Evolutionary conservation across 2,888 invertebrate species (phyloP), one percentile per base, ranked within the genome.

Genomic region (Sympetrum striolatum): DNA sequence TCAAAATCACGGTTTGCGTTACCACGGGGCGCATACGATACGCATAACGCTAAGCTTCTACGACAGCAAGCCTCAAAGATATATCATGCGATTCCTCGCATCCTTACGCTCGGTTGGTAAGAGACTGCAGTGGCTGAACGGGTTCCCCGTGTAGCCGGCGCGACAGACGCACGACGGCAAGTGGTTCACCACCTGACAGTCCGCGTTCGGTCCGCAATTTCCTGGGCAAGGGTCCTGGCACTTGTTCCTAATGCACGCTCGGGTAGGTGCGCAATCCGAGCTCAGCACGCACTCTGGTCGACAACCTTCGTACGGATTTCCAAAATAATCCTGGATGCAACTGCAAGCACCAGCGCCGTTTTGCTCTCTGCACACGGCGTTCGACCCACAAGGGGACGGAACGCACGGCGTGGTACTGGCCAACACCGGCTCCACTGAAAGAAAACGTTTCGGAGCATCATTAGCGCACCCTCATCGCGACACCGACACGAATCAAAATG

Each of bases 311-410:
- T 92, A 92, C 58, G 96, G 96, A 91, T 94, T 94, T 90, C 96
- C 96, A 90, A n/a, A n/a, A n/a, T n/a, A n/a, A n/a, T n/a, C n/a
- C n/a, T n/a, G n/a, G n/a, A n/a, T n/a, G n/a, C n/a, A n/a, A n/a
- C n/a, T n/a, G n/a, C n/a, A n/a, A n/a, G n/a, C n/a, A n/a, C n/a
- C n/a, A n/a, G n/a, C n/a, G n/a, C n/a, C n/a, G n/a, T n/a, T n/a
- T n/a, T n/a, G n/a, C n/a, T n/a, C n/a, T n/a, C n/a, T n/a, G n/a
- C n/a, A n/a, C n/a, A n/a, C n/a, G n/a, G n/a, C n/a, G n/a, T n/a
- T n/a, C n/a, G n/a, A n/a, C n/a, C n/a, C 98, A 93, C 98, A 98
- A 0, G 97, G 97, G 5, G 96, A 96, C 90, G 97, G 97, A 91
- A 95, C 94, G 93, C 98, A 98, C 2, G 97, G 97, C 79, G 90